Evolutionary conservation across 2,797 vertebrate species (phyloP), one percentile per base, ranked within the genome.

Genomic region (Carapus acus): DNA sequence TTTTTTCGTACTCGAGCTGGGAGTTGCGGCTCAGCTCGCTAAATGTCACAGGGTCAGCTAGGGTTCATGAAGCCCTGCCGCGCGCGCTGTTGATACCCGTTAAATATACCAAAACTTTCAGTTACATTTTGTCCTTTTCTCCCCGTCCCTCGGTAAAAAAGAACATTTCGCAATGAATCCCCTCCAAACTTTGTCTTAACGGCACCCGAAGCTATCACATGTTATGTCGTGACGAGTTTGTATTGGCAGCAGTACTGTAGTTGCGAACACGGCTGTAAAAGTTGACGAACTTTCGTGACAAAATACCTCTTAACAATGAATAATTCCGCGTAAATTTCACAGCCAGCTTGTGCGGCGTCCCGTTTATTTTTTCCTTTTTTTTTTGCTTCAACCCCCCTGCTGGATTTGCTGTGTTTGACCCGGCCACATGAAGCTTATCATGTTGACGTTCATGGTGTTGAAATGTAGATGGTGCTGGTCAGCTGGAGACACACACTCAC

Each of bases 21-120:
- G n/a, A n/a, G n/a, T n/a, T n/a, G n/a, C n/a, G n/a, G n/a, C n/a
- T n/a, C n/a, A n/a, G n/a, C n/a, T 13, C 37, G 34, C 18, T 39
- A 18, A 43, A 41, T 14, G 47, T 22, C 23, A 33, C 18, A 22
- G 33, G 38, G 49, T 40, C 20, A 16, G 22, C 56, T 39, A 64
- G 67, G 62, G 54, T 15, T 64, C 44, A 52, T 56, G 4, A 27
- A 37, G 62, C 18, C 11, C 11, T n/a, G n/a, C 24, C 57, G 69
- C 51, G 71, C 71, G 64, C 69, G 45, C 54, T 72, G 74, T 64
- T 76, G 65, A 69, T 71, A 55, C 53, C 62, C 59, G 54, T 37
- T 57, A 60, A 20, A 51, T 50, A 60, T 38, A 61, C 27, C 53
- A 75, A 80, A 81, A 54, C 4, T 9, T 80, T 83, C 76, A 52